A percentile compares a stretch with the other conserved stretches of the same genome.
Evolutionary conservation across 2,113 vertebrate species (phyloP).

Genomic region (Synodontis membranacea): DNA sequence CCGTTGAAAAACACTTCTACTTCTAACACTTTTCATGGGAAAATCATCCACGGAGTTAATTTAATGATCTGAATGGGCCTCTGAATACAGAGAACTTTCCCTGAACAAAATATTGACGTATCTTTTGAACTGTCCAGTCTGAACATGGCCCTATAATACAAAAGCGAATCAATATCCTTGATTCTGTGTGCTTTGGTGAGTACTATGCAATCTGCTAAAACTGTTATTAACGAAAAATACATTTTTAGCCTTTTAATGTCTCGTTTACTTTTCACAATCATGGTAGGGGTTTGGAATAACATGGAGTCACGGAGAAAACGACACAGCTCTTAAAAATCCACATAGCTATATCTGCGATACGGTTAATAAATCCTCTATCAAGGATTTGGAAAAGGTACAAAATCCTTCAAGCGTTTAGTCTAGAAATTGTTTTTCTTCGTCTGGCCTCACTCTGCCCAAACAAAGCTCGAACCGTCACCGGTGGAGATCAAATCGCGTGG

Average conservation of each 20-base stretch:
- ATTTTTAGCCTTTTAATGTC: background rate
- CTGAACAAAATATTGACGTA: background rate
- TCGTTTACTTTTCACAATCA: background rate
- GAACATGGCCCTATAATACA: background rate
- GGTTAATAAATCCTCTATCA: constrained; percentile 18
- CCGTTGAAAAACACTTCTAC: background rate
- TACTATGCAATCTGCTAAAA: background rate
- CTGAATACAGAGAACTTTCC: background rate
- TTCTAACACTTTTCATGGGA: background rate
- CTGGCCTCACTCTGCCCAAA: constrained; percentile 49
- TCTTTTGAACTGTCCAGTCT: background rate
- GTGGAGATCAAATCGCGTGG: constrained; percentile 59
- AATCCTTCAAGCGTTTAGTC: constrained; percentile 9
- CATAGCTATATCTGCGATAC: background rate
- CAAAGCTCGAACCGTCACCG: constrained; percentile 54
- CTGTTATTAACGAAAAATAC: background rate
- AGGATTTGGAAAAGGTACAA: constrained; percentile 10
- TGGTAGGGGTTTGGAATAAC: background rate
- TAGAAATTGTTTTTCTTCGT: constrained; percentile 38
- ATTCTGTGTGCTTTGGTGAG: background rate
- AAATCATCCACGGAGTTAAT: background rate
- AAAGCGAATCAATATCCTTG: background rate
- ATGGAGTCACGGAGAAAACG: background rate
- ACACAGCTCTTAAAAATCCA: background rate
- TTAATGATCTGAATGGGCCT: background rate